phyloP scores from a whole-genome alignment of 2,797 vertebrate species.

The Premnoplex brunnescens region DNA sequence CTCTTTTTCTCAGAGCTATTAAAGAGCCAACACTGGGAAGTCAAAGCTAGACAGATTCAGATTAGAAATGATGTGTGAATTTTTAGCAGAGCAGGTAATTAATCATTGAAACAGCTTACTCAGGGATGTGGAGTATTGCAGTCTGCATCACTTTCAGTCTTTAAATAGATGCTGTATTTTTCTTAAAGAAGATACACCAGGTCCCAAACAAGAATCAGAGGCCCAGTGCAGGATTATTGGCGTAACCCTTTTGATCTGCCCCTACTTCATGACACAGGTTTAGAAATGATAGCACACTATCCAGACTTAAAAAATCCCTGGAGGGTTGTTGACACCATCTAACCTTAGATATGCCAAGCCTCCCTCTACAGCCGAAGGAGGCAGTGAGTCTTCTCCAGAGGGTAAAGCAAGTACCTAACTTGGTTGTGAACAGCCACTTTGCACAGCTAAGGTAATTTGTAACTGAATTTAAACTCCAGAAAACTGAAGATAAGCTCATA shows the following conservation, averaged over 20 bases:
- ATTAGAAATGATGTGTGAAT: conserved; percentile 41
- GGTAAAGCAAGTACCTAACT: neutral
- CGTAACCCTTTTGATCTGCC: neutral
- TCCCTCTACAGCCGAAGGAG: neutral
- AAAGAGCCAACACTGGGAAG: neutral
- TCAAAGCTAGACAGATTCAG: neutral
- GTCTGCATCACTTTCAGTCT: neutral
- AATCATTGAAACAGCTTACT: conserved; percentile 50
- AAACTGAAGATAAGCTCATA: neutral
- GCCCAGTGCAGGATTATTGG: neutral
- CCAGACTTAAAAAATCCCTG: neutral
- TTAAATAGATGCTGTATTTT: neutral
- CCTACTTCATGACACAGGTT: neutral
- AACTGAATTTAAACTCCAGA: neutral
- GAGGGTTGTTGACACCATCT: neutral
- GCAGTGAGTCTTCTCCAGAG: neutral
- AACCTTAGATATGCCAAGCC: neutral
- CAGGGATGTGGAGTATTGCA: neutral
- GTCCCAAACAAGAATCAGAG: neutral
- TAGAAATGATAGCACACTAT: neutral
- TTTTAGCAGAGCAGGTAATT: conserved; percentile 39
- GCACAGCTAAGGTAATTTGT: neutral
- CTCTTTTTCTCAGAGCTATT: neutral
- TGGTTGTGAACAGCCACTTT: neutral
- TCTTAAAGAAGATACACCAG: neutral